A percentile compares a stretch with the other conserved stretches of the same genome.
Evolutionary conservation across 30 jellyfish, hydroid and myxozoan genomes (phyloP).

Genomic region (Chrysaora quinquecirrha): DNA sequence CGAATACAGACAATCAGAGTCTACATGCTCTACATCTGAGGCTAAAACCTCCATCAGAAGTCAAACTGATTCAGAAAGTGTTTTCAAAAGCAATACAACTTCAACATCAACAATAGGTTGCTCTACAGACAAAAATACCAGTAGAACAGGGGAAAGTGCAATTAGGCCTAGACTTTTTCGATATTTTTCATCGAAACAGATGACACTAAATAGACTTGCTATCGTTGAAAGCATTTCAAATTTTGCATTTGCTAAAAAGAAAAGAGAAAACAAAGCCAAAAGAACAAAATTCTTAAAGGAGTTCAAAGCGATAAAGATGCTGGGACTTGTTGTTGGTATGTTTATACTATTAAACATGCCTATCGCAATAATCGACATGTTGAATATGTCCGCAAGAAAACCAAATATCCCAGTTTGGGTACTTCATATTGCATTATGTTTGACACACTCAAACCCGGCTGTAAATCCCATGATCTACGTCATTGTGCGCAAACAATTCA

Average conservation of each 20-base stretch:
- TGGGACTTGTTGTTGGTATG: conserved; percentile 53
- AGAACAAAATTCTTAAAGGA: conserved; percentile 16
- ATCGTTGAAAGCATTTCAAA: conserved; percentile 35
- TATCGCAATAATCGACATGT: conserved; percentile 31
- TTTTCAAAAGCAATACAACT: neutral
- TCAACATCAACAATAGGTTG: neutral
- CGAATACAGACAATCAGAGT: neutral
- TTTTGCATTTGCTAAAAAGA: neutral
- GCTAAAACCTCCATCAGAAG: neutral
- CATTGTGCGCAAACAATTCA: conserved; percentile 22
- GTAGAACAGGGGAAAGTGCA: neutral
- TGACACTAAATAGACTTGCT: neutral
- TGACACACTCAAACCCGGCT: conserved; percentile 44
- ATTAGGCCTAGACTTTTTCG: neutral
- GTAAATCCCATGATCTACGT: conserved; percentile 44
- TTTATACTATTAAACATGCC: conserved; percentile 46
- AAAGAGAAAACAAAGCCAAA: neutral
- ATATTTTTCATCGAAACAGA: neutral
- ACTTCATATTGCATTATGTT: conserved; percentile 3
- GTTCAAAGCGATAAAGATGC: conserved; percentile 56
- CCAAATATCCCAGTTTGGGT: conserved; percentile 22
- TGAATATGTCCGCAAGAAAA: neutral
- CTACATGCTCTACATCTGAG: too few relatives aligned
- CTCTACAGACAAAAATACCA: neutral
- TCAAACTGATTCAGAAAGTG: neutral